Conservation (phyloP, 2,888 invertebrate genomes). For the Trypoxylon attenuatum region DNA sequence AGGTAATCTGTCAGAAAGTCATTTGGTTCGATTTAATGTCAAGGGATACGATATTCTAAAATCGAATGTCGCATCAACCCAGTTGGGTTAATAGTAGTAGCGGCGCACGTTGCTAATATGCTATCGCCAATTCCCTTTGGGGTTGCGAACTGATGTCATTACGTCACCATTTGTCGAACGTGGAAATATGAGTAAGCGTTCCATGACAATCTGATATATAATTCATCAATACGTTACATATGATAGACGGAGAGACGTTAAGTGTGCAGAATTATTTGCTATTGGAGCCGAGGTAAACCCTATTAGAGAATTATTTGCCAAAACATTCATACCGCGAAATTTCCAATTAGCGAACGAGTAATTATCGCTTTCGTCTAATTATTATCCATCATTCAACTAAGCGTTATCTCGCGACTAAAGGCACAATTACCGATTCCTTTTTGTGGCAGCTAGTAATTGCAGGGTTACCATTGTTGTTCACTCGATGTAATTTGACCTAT, state of each 20-base stretch:
- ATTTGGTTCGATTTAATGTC: too few relatives aligned
- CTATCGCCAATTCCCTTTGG: conserved; percentile 9
- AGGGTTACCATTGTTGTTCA: too few relatives aligned
- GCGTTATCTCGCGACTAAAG: too few relatives aligned
- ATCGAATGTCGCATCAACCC: too few relatives aligned
- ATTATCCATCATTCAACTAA: neutral
- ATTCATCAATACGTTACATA: conserved; percentile 39
- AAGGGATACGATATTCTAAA: too few relatives aligned
- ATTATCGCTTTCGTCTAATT: too few relatives aligned
- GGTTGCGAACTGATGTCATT: conserved; percentile 4
- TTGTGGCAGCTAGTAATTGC: too few relatives aligned
- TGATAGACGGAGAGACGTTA: conserved; percentile 2
- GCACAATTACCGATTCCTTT: too few relatives aligned
- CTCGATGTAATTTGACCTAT: too few relatives aligned
- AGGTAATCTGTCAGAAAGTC: too few relatives aligned
- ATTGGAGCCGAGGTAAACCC: conserved; percentile 25
- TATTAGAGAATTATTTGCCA: conserved; percentile 9
- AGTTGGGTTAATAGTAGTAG: too few relatives aligned
- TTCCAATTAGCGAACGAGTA: too few relatives aligned
- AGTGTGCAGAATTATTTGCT: conserved; percentile 24
- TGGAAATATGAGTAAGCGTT: conserved; percentile 5
- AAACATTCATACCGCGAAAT: conserved; percentile 10
- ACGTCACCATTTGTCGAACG: conserved; percentile 34
- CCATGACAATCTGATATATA: conserved; percentile 24
- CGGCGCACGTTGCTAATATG: neutral